A percentile compares a stretch with the other conserved stretches of the same genome.
Conservation (phyloP, 2,888 invertebrate genomes). For the Carcina quercana region DNA sequence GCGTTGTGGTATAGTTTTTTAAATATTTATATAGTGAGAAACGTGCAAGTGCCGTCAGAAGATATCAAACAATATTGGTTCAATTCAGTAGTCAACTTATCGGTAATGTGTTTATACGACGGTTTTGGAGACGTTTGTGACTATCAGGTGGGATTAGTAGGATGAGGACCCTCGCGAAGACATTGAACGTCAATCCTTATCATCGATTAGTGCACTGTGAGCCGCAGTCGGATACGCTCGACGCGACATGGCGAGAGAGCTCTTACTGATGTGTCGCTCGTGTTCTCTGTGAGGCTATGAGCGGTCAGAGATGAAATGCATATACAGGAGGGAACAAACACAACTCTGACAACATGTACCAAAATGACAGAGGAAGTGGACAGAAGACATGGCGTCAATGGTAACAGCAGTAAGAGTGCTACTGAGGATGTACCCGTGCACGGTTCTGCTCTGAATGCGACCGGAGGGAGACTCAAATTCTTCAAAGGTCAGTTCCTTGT, state of each 20-base stretch:
- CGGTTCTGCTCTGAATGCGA: slow-evolving; percentile 55
- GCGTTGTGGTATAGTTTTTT: slow-evolving; percentile 54
- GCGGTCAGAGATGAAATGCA: slow-evolving; percentile 78
- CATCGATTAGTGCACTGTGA: slow-evolving; percentile 47
- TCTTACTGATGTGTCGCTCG: slow-evolving; percentile 64
- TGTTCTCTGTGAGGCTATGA: slow-evolving; percentile 67
- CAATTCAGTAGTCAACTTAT: slow-evolving; percentile 61
- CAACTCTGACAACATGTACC: slow-evolving; percentile 83
- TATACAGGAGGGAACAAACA: slow-evolving; percentile 77
- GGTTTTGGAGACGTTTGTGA: slow-evolving; percentile 54
- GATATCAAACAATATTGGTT: slow-evolving; percentile 40
- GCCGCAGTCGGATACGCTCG: slow-evolving; percentile 41
- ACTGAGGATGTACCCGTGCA: slow-evolving; percentile 64
- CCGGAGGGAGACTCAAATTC: slow-evolving; percentile 86
- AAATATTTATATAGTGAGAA: slow-evolving; percentile 47
- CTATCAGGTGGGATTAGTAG: slow-evolving; percentile 68
- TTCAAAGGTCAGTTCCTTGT: slow-evolving; percentile 79
- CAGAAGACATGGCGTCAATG: slow-evolving; percentile 83
- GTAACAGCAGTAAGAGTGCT: slow-evolving; percentile 75
- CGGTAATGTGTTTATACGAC: slow-evolving; percentile 69
- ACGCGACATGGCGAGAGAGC: slow-evolving; percentile 63
- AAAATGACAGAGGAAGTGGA: slow-evolving; percentile 78
- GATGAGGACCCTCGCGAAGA: slow-evolving; percentile 67
- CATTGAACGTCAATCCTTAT: slow-evolving; percentile 51
- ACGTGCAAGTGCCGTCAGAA: slow-evolving; percentile 36